Evolutionary conservation across 2,113 vertebrate species (phyloP).

Genomic region (Azemiops feae): DNA sequence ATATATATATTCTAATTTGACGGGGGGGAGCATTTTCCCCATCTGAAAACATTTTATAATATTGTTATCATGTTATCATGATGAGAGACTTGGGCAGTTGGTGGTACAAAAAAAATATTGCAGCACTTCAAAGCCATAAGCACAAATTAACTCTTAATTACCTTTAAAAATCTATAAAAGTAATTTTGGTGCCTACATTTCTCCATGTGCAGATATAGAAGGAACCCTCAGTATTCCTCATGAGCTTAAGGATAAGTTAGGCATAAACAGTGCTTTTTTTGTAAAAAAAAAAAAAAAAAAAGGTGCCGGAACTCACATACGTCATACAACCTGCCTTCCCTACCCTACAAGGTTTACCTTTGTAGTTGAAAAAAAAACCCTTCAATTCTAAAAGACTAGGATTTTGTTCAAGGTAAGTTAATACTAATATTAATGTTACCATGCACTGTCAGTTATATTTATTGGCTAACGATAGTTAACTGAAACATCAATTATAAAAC

Average conservation of each 20-base stretch:
- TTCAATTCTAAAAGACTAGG: too few relatives aligned
- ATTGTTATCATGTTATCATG: background rate
- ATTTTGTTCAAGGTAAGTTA: too few relatives aligned
- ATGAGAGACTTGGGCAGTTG: background rate
- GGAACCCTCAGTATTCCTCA: background rate
- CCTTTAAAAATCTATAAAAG: background rate
- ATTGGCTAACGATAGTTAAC: background rate
- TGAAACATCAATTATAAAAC: conserved; percentile 6
- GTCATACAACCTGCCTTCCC: too few relatives aligned
- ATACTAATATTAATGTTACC: too few relatives aligned
- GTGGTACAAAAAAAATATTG: background rate
- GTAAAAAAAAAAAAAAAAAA: too few relatives aligned
- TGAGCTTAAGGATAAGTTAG: background rate
- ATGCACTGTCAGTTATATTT: background rate
- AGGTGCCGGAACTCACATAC: too few relatives aligned
- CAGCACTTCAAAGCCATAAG: background rate
- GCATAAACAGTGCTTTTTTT: too few relatives aligned
- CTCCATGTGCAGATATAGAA: background rate
- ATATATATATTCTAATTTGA: background rate
- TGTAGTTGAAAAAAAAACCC: too few relatives aligned
- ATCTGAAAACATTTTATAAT: background rate
- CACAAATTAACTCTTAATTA: background rate
- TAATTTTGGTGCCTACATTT: background rate
- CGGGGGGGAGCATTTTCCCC: background rate
- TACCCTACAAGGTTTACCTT: too few relatives aligned